phyloP scores from a whole-genome alignment of 2,888 invertebrate species.

The Branchipolynoe longqiensis region DNA sequence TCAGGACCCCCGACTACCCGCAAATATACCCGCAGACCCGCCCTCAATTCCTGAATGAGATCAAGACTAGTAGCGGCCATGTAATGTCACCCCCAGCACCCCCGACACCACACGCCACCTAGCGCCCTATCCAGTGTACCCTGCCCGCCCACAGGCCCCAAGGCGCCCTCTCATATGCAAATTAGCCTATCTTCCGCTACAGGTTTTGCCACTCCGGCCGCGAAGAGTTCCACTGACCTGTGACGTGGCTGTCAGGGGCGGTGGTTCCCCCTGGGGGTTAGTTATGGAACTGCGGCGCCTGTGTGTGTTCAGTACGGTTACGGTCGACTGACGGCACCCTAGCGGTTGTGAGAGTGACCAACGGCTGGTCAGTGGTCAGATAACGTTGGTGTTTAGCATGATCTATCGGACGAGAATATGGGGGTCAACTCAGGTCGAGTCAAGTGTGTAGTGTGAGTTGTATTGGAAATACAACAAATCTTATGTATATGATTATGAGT shows the following conservation, averaged over 20 bases:
- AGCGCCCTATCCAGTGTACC: slow-evolving; percentile 41
- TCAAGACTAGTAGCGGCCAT: no score
- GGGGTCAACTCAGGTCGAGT: no score
- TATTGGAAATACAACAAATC: no score
- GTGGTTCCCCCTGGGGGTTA: slow-evolving; percentile 18
- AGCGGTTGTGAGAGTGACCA: background rate
- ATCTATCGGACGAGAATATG: background rate
- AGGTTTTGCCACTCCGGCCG: slow-evolving; percentile 47
- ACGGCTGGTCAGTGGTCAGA: background rate
- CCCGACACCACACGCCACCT: slow-evolving; percentile 9
- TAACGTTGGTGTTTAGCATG: background rate
- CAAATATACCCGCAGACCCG: no score
- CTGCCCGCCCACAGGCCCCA: slow-evolving; percentile 10
- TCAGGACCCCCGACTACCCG: no score
- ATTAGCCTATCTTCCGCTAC: slow-evolving; percentile 43
- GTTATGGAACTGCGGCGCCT: slow-evolving; percentile 4
- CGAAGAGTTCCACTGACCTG: slow-evolving; percentile 54
- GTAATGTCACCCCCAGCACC: background rate
- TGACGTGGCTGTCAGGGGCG: slow-evolving; percentile 13
- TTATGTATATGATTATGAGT: no score
- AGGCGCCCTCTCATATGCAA: slow-evolving; percentile 55
- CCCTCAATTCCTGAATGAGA: no score
- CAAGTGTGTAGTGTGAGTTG: no score
- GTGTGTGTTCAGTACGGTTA: slow-evolving; percentile 2
- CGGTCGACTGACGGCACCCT: slow-evolving; percentile 10